These are phyloP conservation scores for Typhlomys cinereus DNA, from an alignment of 2,113 vertebrate genomes.

Conservation along the genomic window DNA sequence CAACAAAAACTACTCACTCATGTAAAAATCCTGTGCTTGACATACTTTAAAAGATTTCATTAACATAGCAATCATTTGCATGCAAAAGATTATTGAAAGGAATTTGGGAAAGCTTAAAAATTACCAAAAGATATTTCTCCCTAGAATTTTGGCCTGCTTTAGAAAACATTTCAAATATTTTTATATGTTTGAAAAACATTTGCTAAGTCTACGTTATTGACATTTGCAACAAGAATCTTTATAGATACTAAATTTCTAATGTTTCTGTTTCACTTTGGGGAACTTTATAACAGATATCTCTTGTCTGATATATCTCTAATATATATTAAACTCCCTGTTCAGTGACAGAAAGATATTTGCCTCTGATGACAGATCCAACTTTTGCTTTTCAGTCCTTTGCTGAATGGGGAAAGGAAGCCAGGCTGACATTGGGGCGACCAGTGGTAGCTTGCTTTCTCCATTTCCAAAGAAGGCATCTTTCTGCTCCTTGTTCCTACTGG, in stretches of 20 bases:
- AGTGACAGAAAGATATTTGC: background rate
- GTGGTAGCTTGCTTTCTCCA: background rate
- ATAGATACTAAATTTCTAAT: background rate
- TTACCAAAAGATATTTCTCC: background rate
- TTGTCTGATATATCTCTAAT: background rate
- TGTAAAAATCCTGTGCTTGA: background rate
- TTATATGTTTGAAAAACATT: background rate
- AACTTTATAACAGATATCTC: background rate
- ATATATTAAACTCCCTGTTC: background rate
- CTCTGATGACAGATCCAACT: background rate
- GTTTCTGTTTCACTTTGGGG: background rate
- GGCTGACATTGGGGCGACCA: background rate
- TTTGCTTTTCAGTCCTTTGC: background rate
- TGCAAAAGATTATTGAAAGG: background rate
- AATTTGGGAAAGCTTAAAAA: constrained; percentile 19
- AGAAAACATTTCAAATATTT: constrained; percentile 13
- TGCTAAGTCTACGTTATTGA: background rate
- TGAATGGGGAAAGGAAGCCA: background rate
- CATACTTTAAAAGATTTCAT: constrained; percentile 16
- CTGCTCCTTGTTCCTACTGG: background rate
- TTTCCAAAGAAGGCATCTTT: background rate
- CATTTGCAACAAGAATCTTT: background rate
- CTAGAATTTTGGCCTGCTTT: background rate
- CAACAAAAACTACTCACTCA: background rate
- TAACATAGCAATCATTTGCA: background rate